These are phyloP conservation scores for Hirudinaria manillensis DNA, from an alignment of 2,888 invertebrate species.

Conservation along the genomic window DNA sequence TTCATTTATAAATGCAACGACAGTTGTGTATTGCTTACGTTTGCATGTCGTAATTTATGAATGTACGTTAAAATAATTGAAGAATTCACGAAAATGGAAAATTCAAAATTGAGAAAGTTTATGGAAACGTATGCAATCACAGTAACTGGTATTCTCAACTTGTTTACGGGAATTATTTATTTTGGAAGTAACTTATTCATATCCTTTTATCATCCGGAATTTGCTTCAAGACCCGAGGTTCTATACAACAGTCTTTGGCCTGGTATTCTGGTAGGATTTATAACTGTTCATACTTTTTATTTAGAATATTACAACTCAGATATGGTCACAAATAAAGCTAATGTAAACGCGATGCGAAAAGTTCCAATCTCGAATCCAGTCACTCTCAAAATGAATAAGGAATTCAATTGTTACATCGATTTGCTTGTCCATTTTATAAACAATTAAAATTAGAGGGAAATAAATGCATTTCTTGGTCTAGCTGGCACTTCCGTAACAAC, in stretches of 20 bases:
- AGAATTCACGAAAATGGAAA: neutral
- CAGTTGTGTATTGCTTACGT: no score
- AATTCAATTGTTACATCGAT: neutral
- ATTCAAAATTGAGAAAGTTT: neutral
- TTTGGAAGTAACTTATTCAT: neutral
- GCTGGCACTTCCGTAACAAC: no score
- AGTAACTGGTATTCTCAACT: neutral
- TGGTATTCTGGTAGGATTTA: neutral
- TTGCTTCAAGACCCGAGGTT: neutral
- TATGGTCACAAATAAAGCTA: no score
- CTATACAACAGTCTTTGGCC: slow-evolving; percentile 5
- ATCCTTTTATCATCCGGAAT: slow-evolving; percentile 9
- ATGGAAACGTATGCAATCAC: neutral
- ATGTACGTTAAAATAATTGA: no score
- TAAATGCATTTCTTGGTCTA: neutral
- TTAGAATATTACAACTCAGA: no score
- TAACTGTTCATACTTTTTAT: neutral
- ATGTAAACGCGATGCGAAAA: neutral
- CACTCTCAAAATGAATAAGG: neutral
- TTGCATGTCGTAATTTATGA: no score
- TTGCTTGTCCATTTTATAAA: neutral
- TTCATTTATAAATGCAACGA: no score
- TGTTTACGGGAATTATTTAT: neutral
- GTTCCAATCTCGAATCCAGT: neutral
- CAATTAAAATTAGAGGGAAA: neutral